Evolutionary conservation across 2,797 vertebrate genomes (phyloP).

Genomic region (Spinus olivaceus): DNA sequence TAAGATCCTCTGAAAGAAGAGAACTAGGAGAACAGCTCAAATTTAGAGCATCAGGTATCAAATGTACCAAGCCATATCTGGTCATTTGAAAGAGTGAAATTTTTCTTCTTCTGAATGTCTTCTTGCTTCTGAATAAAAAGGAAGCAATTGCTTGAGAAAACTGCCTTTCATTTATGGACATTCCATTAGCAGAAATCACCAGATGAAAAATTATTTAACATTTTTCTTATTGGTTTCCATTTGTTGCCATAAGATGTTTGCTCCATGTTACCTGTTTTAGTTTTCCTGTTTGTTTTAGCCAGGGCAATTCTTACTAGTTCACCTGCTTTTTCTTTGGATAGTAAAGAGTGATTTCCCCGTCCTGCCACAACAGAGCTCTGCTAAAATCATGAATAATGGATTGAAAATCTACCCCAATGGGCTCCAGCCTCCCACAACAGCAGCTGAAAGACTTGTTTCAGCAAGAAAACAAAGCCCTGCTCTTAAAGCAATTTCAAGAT

Average conservation of each 20-base stretch:
- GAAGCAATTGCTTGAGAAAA: not conserved
- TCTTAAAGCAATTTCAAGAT: conserved; percentile 38
- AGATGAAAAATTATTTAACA: not conserved
- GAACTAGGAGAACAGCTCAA: not conserved
- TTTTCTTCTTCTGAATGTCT: not conserved
- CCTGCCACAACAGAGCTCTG: not conserved
- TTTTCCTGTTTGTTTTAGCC: not conserved
- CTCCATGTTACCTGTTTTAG: not conserved
- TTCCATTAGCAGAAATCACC: not conserved
- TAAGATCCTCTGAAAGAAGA: not conserved
- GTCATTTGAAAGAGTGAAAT: not conserved
- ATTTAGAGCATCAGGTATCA: not conserved
- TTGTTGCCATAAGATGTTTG: not conserved
- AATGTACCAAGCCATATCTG: not conserved
- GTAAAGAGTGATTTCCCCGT: not conserved
- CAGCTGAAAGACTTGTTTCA: conserved; percentile 52
- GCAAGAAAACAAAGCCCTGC: conserved; percentile 35
- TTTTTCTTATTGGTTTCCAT: not conserved
- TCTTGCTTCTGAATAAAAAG: not conserved
- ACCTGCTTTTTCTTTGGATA: not conserved
- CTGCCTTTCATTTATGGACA: not conserved
- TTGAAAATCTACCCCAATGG: not conserved
- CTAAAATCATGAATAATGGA: conserved; percentile 54
- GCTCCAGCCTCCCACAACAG: not conserved
- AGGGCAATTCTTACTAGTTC: not conserved